Percentiles rank a stretch among this genome's conserved stretches.
Conservation (phyloP, 2,797 vertebrate species). For the Hyperoplus immaculatus region DNA sequence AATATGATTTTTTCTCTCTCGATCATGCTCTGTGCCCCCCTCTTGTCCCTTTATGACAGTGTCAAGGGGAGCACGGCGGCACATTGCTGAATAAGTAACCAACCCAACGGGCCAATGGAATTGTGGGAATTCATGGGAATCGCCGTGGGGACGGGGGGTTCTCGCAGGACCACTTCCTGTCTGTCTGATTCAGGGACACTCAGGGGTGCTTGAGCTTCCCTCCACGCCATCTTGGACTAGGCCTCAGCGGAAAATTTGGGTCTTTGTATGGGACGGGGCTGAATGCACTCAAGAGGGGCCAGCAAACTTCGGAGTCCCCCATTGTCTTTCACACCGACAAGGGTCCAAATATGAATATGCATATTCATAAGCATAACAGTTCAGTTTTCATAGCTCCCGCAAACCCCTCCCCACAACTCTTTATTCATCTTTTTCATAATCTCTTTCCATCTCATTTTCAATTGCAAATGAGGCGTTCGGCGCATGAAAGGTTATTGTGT, state of each 20-base stretch:
- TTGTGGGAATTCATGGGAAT: slow-evolving; percentile 87
- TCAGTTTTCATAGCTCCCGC: slow-evolving; percentile 52
- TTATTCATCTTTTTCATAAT: slow-evolving; percentile 73
- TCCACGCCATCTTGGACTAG: slow-evolving; percentile 72
- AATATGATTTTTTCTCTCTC: slow-evolving; percentile 72
- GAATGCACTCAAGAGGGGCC: slow-evolving; percentile 76
- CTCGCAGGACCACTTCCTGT: slow-evolving; percentile 83
- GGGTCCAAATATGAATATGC: slow-evolving; percentile 86
- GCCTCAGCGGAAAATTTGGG: slow-evolving; percentile 81
- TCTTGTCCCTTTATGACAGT: slow-evolving; percentile 67
- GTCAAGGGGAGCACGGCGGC: slow-evolving; percentile 70
- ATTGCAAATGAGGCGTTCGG: slow-evolving; percentile 84
- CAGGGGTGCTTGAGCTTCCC: slow-evolving; percentile 80
- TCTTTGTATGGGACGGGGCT: slow-evolving; percentile 82
- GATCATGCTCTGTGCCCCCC: slow-evolving; percentile 51
- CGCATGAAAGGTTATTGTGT: slow-evolving; percentile 86
- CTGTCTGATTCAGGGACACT: slow-evolving; percentile 83
- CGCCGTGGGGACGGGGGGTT: slow-evolving; percentile 80
- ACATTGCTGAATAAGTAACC: slow-evolving; percentile 83
- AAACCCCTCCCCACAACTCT: slow-evolving; percentile 45
- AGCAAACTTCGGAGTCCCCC: slow-evolving; percentile 69
- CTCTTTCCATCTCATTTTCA: slow-evolving; percentile 76
- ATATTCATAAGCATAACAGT: slow-evolving; percentile 82
- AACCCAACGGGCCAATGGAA: slow-evolving; percentile 82
- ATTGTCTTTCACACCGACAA: slow-evolving; percentile 82